Conservation (phyloP, 35 echinoderm and acorn worm species). For the Lytechinus variegatus region DNA sequence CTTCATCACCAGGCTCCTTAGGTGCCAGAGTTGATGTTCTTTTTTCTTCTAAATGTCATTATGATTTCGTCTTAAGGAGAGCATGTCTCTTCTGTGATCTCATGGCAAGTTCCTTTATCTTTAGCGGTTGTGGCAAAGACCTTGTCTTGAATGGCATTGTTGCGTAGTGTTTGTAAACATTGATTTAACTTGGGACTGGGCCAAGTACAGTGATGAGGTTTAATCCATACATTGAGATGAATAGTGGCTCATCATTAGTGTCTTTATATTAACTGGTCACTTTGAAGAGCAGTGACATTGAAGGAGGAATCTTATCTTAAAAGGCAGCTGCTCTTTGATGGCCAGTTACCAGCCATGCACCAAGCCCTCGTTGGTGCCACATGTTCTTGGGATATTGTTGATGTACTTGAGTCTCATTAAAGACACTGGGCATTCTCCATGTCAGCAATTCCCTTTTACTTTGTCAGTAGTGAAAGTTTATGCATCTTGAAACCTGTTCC, state of each 20-base stretch:
- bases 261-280: background rate
- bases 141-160: background rate
- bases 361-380: background rate
- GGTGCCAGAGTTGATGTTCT: background rate
- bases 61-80: background rate
- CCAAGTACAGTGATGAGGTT: slow-evolving; percentile 1
- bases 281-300: background rate
- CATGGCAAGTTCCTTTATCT: background rate
- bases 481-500: too few relatives aligned
- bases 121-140: background rate
- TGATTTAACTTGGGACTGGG: background rate
- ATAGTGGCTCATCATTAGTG: background rate
- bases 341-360: background rate
- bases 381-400: background rate
- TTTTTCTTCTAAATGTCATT: background rate
- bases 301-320: background rate
- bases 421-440: background rate
- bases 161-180: slow-evolving; percentile 11
- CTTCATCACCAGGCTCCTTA: background rate
- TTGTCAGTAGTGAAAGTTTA: too few relatives aligned
- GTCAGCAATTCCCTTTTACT: background rate
- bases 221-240: background rate
- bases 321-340: background rate
- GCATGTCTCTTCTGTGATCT: background rate
- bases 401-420: background rate